Evolutionary conservation across 2,113 vertebrate genomes (phyloP), one percentile per base, ranked within the genome.

Genomic region (Oenanthe oenanthe): DNA sequence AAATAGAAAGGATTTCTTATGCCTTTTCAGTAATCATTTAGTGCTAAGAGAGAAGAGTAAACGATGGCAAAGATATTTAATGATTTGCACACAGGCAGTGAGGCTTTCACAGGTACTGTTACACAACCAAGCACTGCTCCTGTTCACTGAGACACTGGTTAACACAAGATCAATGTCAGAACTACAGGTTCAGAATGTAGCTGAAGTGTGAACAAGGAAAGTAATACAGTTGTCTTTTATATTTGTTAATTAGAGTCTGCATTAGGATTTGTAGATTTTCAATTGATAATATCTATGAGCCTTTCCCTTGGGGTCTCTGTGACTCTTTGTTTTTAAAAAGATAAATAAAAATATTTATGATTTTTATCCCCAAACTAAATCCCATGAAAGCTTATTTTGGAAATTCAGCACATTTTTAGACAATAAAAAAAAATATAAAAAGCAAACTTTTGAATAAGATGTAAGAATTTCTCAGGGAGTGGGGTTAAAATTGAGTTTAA

Each of bases 401-500:
- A 95, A 95, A 96, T 92, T 62, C 63, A 83, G 25, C 18, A 66
- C 34, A 51, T 73, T 91, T 96, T 94, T 83, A 88, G 66, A 65
- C 60, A 84, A 86, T 40, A 40, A 32, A n/a, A 73, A 92, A 36
- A 73, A 83, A 88, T 91, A 8, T 9, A 42, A 86, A 54, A 56
- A 57, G 34, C 42, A 89, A 96, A 93, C 63, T 97, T 96, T 86
- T 67, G 57, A 94, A 71, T 70, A 91, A 74, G 36, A 86, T 20
- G 11, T 47, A 93, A 66, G 80, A 91, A 85, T 93, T 96, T 96
- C 68, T 60, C 58, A 62, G 32, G 71, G 40, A 95, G 68, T 88
- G 53, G 90, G 74, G 89, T 96, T 96, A 95, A 92, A 94, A 96
- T 84, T 85, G 93, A 92, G 42, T 86, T 88, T 82, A 93, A 80